Base-by-base conservation (phyloP, 1,140 invertebrate genomes). In the Euglossa dilemma region DNA sequence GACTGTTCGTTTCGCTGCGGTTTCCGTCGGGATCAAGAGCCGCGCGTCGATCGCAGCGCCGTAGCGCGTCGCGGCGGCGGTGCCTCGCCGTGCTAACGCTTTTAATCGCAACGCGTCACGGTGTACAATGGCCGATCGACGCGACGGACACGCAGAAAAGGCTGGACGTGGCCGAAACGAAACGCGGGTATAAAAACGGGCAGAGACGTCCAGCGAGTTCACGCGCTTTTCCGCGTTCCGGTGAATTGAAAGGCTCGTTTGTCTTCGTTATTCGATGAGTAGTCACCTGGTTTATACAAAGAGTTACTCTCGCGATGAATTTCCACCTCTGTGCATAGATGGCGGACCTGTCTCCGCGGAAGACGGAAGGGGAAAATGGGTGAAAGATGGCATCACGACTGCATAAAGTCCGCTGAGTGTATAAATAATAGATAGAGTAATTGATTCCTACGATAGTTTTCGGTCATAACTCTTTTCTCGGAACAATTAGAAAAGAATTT, bases 211-310 rank as follows among this genome's bases (percentile, higher is more conserved):
- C 43, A 47, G 23, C 28, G 43, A 73, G 45, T 52, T 73, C 47
- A 50, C 52, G n/a, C n/a, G 70, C 28, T 56, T 72, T 72, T 72
- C 56, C 61, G 67, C 66, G 54, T 59, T 50, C 45, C 47, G 16
- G 54, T 36, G 73, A 84, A 88, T 85, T 64, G 85, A 72, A 81
- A 81, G 71, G 75, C 85, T 87, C 87, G 82, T 88, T 88, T 85
- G 87, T 88, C 87, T 88, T 88, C 83, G 83, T 88, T 84, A 88
- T 43, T 73, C 77, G 52, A 67, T 50, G 67, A 85, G 69, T 72
- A 67, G 72, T 82, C 72, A 50, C 79, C 52, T 75, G 52, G 61
- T 43, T 81, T 75, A 64, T 64, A 47, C 23, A 56, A 28, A 50
- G 59, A 23, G 25, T 23, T 16, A 64, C 52, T n/a, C 23, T 23